Base-by-base conservation (phyloP, 1,140 invertebrate species). In the Monomorium pharaonis region DNA sequence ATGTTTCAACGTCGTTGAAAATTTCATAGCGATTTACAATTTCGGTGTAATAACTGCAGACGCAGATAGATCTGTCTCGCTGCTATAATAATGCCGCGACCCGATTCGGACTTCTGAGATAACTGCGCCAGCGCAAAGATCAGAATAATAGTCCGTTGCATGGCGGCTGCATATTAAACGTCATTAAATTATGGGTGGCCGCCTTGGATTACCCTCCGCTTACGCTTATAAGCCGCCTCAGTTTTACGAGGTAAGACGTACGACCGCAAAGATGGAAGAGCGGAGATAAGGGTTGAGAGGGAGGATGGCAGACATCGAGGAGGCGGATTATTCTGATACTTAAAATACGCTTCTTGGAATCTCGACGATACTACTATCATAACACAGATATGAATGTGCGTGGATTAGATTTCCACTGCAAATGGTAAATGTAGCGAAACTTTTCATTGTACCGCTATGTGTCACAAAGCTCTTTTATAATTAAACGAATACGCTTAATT, bases 81-180 rank as follows among this genome's bases (percentile, higher is more conserved):
- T 10, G 30, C 10, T 21, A 24, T 83, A 74, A 74, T 83, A 74
- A 74, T 58, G 37, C 42, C 78, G 51, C 51, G 65, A 81, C 24
- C 24, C 12, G 51, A 83, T 72, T 51, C 24, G 18, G 24, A 9
- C 1, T 16, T 2, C 16, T 21, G 27, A 47, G 51, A 83, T 58
- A 74, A 58, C 37, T 72, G 42, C 67, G 21, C 24, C 24, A 14
- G 67, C 42, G 85, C 85, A 89, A 75, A 87, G 87, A 75, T 86
- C 86, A 85, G 88, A 87, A 90, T 89, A 88, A 90, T 87, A 84
- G 83, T 87, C 30, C 47, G 63, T 77, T 72, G 44, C 33, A 42
- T 72, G 75, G 78, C 72, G 54, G 77, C 72, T 86, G 89, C 85
- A 88, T 91, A 91, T 92, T 92, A 89, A 91, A 88, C 85, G 85